Percentiles rank a stretch among this genome's conserved stretches.
Conservation (phyloP, 2,797 vertebrate species). For the Poeciliopsis presidionis region DNA sequence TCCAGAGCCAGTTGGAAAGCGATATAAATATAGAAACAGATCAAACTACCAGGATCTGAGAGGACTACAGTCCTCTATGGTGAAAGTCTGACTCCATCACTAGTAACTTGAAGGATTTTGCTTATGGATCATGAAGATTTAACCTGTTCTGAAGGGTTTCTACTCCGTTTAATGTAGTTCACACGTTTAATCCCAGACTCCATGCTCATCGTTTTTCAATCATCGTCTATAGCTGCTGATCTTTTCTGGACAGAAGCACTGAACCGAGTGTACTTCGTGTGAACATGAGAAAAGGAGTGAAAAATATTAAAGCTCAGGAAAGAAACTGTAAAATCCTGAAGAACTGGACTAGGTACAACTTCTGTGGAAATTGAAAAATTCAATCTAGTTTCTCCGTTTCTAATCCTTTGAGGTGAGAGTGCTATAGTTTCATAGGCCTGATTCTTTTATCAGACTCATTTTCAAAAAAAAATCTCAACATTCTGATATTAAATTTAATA, state of each 20-base stretch:
- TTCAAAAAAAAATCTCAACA: background rate
- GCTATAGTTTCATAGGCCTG: background rate
- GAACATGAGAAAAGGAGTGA: background rate
- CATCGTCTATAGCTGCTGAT: background rate
- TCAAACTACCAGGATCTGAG: background rate
- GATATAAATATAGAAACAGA: constrained; percentile 47
- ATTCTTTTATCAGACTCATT: background rate
- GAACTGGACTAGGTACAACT: background rate
- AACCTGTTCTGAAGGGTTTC: background rate
- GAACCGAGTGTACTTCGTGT: background rate
- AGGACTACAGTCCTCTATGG: background rate
- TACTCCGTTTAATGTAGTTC: background rate
- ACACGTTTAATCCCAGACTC: background rate
- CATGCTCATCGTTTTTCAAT: background rate
- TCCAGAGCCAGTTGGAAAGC: constrained; percentile 41
- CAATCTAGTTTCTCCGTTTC: background rate
- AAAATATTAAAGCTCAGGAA: background rate
- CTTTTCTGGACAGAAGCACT: background rate
- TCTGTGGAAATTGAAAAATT: background rate
- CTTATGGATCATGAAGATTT: background rate
- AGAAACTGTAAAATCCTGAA: background rate
- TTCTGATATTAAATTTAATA: background rate
- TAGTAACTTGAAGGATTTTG: background rate
- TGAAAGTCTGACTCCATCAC: background rate
- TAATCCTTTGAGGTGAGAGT: background rate